Conservation (phyloP, 2,888 invertebrate genomes). For the Elaeidobius kamerunicus region DNA sequence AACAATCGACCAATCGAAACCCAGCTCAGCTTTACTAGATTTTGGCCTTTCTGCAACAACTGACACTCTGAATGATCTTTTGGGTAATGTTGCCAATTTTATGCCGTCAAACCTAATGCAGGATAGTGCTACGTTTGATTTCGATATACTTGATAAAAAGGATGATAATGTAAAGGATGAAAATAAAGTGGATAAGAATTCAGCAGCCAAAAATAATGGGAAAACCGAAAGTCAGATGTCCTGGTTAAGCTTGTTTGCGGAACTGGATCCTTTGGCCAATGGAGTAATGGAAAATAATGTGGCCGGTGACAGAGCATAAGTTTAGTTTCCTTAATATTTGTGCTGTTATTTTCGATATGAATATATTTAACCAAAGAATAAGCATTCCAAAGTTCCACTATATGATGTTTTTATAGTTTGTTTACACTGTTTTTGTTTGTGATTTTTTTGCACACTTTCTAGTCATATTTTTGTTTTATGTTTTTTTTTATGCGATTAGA, state of each 20-base stretch:
- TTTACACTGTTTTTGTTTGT: constrained; percentile 5
- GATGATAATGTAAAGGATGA: neutral
- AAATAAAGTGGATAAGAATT: constrained; percentile 18
- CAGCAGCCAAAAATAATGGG: constrained; percentile 18
- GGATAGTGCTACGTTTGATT: constrained; percentile 34
- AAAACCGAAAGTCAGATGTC: constrained; percentile 45
- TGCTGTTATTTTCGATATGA: too few relatives aligned
- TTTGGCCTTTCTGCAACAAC: constrained; percentile 39
- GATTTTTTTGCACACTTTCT: constrained; percentile 19
- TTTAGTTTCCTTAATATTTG: neutral
- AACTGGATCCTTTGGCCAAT: constrained; percentile 87
- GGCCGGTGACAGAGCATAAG: constrained; percentile 39
- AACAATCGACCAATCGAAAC: constrained; percentile 32
- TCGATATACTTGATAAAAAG: constrained; percentile 22
- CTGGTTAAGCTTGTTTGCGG: constrained; percentile 92
- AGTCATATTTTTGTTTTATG: too few relatives aligned
- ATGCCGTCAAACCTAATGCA: constrained; percentile 49
- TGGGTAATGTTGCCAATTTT: constrained; percentile 38
- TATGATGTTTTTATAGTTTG: neutral
- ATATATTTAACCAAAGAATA: too few relatives aligned
- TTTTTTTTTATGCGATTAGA: too few relatives aligned
- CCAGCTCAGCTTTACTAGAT: constrained; percentile 43
- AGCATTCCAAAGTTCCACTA: too few relatives aligned
- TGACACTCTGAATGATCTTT: constrained; percentile 38
- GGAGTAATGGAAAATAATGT: constrained; percentile 57